Evolutionary conservation across 2,888 invertebrate species (phyloP).

Genomic region (Tetranychus truncatus): DNA sequence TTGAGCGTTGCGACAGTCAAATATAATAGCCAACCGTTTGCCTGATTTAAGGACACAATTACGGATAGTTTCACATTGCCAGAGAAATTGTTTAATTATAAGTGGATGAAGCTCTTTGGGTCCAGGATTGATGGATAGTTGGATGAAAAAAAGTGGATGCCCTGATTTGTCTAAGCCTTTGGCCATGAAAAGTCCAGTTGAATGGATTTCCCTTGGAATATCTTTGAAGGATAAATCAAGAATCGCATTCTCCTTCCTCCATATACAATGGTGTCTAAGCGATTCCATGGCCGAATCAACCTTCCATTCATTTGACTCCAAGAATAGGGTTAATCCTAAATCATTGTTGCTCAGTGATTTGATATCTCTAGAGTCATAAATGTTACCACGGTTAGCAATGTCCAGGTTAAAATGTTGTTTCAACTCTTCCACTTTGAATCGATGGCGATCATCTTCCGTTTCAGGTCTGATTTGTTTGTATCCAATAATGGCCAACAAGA

Average conservation of each 20-base stretch:
- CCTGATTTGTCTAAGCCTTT: background rate
- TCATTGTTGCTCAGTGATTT: background rate
- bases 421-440: background rate
- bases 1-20: background rate
- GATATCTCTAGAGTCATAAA: background rate
- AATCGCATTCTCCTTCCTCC: background rate
- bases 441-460: background rate
- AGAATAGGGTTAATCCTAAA: background rate
- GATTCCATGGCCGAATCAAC: constrained; percentile 2
- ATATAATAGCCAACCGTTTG: background rate
- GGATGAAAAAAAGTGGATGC: constrained; percentile 7
- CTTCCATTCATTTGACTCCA: background rate
- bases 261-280: background rate
- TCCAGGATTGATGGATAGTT: background rate
- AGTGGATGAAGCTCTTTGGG: background rate
- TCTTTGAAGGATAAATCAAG: background rate
- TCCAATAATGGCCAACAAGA: background rate
- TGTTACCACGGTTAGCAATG: background rate
- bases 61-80: background rate
- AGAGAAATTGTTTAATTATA: background rate
- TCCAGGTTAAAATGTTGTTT: background rate
- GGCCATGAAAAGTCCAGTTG: background rate
- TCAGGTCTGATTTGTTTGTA: background rate
- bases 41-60: background rate
- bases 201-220: background rate